Evolutionary conservation across 1,140 invertebrate species (phyloP), one percentile per base, ranked within the genome.

Genomic region (Drosophila eugracilis): DNA sequence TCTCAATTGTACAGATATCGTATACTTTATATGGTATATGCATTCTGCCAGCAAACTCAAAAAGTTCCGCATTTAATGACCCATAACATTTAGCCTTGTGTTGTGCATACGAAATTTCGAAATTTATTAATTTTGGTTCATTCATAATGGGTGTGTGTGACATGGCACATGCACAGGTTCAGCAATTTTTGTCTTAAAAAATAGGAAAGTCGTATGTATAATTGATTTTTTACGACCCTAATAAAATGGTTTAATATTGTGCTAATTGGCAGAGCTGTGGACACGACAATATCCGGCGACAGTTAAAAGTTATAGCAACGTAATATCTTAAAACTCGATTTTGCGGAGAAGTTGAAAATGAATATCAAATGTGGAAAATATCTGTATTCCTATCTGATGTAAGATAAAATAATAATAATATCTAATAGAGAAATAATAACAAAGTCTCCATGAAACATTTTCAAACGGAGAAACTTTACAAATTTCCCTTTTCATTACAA

Each of bases 61-160:
- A 70, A 66, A 75, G 75, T 73, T 75, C 30, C 60, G 65, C 80
- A 85, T 80, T 84, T 84, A 86, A 84, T 80, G 76, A 63, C 60
- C 76, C 79, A 85, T 84, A 85, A 79, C 59, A 58, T 52, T 52
- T 21, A 12, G 14, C 15, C 12, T 37, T 67, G 55, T 36, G 26
- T 36, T 41, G 36, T 70, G 26, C 41, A 58, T 60, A 36, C 32
- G 7, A 42, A 57, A 72, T 44, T 44, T 22, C 19, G 14, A 36
- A 22, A 37, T 54, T 57, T 55, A 59, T 54, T 53, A 50, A 47
- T 67, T 60, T 81, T 58, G 58, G 67, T 75, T 60, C 47, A 55
- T 50, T 53, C 65, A 41, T 32, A 79, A 57, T 50, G 44, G 62
- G 45, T 70, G 66, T 76, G 63, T 39, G 41, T 39, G 53, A 62